Evolutionary conservation across 2,113 vertebrate genomes (phyloP).

Genomic region (Mesembrinibis cayennensis): DNA sequence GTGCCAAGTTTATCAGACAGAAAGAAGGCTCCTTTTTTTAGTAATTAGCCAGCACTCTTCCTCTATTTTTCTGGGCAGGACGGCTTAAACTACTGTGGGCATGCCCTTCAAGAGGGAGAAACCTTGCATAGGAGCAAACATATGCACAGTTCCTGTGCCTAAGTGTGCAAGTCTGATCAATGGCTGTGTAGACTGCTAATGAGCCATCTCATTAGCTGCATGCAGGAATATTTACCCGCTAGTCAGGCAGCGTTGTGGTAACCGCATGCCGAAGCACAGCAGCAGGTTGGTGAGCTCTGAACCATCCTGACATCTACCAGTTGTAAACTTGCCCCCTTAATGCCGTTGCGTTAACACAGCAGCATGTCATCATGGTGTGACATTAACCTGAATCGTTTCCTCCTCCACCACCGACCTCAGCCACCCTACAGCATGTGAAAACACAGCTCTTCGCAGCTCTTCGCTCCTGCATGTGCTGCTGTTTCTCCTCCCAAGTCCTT

Average conservation of each 20-base stretch:
- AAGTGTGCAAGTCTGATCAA: neutral
- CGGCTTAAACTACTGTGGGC: neutral
- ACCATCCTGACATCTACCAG: neutral
- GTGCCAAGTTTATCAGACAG: neutral
- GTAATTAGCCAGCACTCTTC: neutral
- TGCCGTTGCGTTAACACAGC: neutral
- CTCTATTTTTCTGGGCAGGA: neutral
- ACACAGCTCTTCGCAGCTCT: neutral
- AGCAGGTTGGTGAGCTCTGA: neutral
- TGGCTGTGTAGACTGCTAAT: neutral
- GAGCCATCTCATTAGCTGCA: neutral
- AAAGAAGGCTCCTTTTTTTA: neutral
- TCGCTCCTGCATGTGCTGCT: rapidly evolving
- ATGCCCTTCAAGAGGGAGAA: neutral
- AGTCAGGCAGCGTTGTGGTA: rapidly evolving
- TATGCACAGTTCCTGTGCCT: rapidly evolving
- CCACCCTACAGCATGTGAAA: neutral
- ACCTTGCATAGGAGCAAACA: neutral
- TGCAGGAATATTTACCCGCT: neutral
- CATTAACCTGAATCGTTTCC: neutral
- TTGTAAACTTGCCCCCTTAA: neutral
- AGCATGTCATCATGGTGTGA: neutral
- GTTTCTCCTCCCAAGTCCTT: neutral
- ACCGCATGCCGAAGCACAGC: neutral
- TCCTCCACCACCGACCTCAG: neutral